A percentile compares a stretch with the other conserved stretches of the same genome.
phyloP scores from a whole-genome alignment of 1,140 invertebrate genomes.

The fruit fly (Drosophila melanogaster) region DNA sequence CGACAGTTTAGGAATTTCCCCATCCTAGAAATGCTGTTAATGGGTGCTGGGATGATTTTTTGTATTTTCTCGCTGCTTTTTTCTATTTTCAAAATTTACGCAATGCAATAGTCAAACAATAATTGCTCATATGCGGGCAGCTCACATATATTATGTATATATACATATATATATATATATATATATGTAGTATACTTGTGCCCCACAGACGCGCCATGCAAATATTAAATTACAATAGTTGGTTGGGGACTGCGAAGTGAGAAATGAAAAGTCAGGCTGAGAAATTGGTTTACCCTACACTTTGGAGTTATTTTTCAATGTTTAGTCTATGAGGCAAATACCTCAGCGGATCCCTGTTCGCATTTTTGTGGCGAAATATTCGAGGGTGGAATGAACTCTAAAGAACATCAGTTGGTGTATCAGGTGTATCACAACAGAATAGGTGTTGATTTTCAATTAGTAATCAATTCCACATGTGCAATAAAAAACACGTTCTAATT shows the following conservation, averaged over 20 bases:
- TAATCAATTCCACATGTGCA: too few species aligned
- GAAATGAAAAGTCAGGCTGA: slow-evolving; percentile 26
- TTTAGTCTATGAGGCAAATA: slow-evolving; percentile 63
- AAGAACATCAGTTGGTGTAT: background rate
- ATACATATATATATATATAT: background rate
- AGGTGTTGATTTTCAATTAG: slow-evolving; percentile 10
- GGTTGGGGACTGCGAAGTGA: slow-evolving; percentile 22
- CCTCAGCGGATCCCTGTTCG: background rate
- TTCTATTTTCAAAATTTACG: slow-evolving; percentile 80
- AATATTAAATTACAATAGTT: slow-evolving; percentile 73
- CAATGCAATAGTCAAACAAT: slow-evolving; percentile 76
- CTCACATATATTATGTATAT: slow-evolving; percentile 18
- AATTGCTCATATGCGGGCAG: slow-evolving; percentile 47
- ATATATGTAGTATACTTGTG: slow-evolving; percentile 1
- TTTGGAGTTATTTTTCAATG: slow-evolving; percentile 29
- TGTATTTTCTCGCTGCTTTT: slow-evolving; percentile 34
- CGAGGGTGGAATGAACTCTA: slow-evolving; percentile 22
- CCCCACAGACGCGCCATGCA: slow-evolving; percentile 47
- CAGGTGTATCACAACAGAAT: background rate
- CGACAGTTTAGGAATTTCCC: slow-evolving; percentile 58
- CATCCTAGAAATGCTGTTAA: slow-evolving; percentile 6
- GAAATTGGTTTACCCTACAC: slow-evolving; percentile 43
- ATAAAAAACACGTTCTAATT: too few species aligned
- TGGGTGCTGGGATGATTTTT: slow-evolving; percentile 6
- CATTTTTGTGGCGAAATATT: background rate